Evolutionary conservation across 2,888 invertebrate genomes (phyloP).

Genomic region (Parascotia fuliginaria): DNA sequence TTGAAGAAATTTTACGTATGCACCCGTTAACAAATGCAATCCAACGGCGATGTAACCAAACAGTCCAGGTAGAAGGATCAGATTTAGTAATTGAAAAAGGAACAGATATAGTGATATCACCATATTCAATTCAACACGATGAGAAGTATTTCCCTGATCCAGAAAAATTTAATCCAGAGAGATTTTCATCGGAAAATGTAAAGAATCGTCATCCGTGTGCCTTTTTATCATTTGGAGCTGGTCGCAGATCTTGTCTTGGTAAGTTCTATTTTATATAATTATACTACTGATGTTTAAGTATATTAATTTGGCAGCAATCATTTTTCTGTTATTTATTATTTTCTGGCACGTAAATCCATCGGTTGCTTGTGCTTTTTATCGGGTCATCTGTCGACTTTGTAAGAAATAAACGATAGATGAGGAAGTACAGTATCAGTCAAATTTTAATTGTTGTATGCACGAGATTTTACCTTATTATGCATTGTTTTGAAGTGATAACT

Average conservation of each 20-base stretch:
- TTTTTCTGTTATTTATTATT: no score
- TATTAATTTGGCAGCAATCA: no score
- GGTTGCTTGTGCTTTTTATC: no score
- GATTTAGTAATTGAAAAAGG: conserved; percentile 62
- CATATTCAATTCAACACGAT: conserved; percentile 74
- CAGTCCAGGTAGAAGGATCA: conserved; percentile 63
- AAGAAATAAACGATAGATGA: no score
- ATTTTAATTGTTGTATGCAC: no score
- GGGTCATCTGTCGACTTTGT: no score
- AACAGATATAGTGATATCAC: conserved; percentile 60
- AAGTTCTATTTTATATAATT: conserved; percentile 34
- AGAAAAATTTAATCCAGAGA: conserved; percentile 75
- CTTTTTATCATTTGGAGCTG: conserved; percentile 73
- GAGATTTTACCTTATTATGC: no score
- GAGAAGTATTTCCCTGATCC: conserved; percentile 73
- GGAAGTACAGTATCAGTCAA: no score
- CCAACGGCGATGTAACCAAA: conserved; percentile 54
- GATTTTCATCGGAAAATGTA: conserved; percentile 67
- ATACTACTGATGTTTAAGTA: no score
- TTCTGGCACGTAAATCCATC: no score
- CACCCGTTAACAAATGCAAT: conserved; percentile 72
- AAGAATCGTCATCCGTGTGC: conserved; percentile 60
- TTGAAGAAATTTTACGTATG: conserved; percentile 56
- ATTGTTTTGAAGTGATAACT: no score
- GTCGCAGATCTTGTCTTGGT: conserved; percentile 76